Percentiles rank a stretch among this genome's conserved stretches.
These are phyloP conservation scores for Eristalis tenax DNA, from an alignment of 2,888 invertebrate genomes.

Conservation along the genomic window DNA sequence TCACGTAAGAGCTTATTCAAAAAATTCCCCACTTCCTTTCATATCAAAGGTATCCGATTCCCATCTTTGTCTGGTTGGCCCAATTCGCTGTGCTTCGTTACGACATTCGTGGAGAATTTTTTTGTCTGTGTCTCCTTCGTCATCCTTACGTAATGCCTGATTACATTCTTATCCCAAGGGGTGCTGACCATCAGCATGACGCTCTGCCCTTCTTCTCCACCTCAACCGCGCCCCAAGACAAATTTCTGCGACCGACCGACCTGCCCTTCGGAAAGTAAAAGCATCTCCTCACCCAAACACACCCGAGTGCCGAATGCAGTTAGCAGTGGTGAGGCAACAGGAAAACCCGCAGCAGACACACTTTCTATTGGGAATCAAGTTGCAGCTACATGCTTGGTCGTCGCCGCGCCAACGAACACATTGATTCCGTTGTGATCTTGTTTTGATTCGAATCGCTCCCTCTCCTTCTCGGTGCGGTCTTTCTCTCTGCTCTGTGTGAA, in stretches of 20 bases:
- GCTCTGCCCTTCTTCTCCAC: neutral
- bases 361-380: conserved; percentile 13
- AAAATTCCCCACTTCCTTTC: neutral
- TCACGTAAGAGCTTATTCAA: too few relatives aligned
- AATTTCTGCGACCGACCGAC: neutral
- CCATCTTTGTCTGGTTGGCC: neutral
- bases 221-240: neutral
- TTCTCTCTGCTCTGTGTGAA: neutral
- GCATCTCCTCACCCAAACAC: neutral
- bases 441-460: neutral
- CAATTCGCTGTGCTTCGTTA: neutral
- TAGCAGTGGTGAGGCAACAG: neutral
- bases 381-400: neutral
- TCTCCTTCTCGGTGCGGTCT: neutral
- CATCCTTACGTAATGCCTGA: neutral
- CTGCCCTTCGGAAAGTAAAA: conserved; percentile 6
- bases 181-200: neutral
- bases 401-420: neutral
- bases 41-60: neutral
- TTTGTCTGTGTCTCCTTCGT: too few relatives aligned
- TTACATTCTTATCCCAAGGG: neutral
- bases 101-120: neutral
- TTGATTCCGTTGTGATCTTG: conserved; percentile 1
- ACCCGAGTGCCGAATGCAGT: too few relatives aligned
- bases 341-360: neutral